Evolutionary conservation across 2,888 invertebrate genomes (phyloP).

Genomic region (Rhamnusium bicolor): DNA sequence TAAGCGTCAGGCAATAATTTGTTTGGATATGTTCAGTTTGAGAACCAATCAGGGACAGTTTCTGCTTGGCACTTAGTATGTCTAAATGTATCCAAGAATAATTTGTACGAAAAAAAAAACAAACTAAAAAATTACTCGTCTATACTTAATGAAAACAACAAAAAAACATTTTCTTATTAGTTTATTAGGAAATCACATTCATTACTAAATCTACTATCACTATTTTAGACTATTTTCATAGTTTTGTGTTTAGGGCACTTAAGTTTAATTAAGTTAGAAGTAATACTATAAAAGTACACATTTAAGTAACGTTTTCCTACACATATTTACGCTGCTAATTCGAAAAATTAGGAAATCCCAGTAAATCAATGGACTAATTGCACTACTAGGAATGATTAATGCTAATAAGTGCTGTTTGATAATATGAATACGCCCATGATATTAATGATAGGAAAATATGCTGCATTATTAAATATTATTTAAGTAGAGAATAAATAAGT

Average conservation of each 20-base stretch:
- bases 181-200: constrained; percentile 25
- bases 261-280: background rate
- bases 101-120: background rate
- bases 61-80: background rate
- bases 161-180: background rate
- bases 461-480: background rate
- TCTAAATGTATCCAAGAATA: background rate
- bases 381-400: background rate
- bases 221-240: constrained; percentile 26
- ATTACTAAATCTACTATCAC: constrained; percentile 36
- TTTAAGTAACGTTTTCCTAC: constrained; percentile 16
- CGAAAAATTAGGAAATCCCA: background rate
- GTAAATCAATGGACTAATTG: too few species aligned
- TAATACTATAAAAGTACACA: background rate
- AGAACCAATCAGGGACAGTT: background rate
- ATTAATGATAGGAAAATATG: background rate
- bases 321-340: background rate
- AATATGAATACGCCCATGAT: background rate
- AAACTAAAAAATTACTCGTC: background rate
- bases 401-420: background rate
- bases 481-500: background rate
- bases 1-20: background rate
- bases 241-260: constrained; percentile 17
- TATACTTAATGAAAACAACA: background rate
- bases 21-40: background rate